These are phyloP conservation scores for Sarcophaga rosellei DNA, from an alignment of 2,888 invertebrate species.

Conservation along the genomic window DNA sequence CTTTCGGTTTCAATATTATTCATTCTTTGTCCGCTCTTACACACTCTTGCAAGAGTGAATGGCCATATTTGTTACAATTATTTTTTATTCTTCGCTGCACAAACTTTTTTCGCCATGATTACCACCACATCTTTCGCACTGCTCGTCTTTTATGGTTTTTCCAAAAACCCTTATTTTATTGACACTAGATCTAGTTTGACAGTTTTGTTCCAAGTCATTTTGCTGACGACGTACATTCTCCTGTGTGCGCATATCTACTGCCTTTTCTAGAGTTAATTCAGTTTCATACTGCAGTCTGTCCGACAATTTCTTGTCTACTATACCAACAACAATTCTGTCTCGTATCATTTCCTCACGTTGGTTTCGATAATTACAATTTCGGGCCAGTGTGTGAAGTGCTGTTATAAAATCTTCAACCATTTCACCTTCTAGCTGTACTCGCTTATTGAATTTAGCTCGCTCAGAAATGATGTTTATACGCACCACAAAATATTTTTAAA, in stretches of 20 bases:
- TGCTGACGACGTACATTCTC: neutral
- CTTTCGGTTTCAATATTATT: slow-evolving; percentile 10
- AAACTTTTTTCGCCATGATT: neutral
- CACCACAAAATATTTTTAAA: slow-evolving; percentile 49
- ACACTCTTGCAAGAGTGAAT: slow-evolving; percentile 30
- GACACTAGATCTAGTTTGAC: neutral
- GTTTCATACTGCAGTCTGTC: slow-evolving; percentile 47
- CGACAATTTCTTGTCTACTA: slow-evolving; percentile 19
- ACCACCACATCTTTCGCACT: slow-evolving; percentile 8
- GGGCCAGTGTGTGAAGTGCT: slow-evolving; percentile 33
- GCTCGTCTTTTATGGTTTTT: neutral
- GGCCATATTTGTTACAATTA: slow-evolving; percentile 24
- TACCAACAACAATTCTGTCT: slow-evolving; percentile 43
- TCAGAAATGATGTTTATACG: slow-evolving; percentile 48
- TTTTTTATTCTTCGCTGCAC: slow-evolving; percentile 1
- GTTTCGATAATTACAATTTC: slow-evolving; percentile 50
- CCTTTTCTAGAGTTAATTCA: slow-evolving; percentile 29
- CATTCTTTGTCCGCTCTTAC: slow-evolving; percentile 14
- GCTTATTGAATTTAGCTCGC: slow-evolving; percentile 44
- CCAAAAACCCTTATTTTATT: neutral
- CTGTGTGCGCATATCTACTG: neutral
- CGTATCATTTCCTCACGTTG: slow-evolving; percentile 49
- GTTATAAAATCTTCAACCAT: slow-evolving; percentile 51
- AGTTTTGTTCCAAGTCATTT: neutral
- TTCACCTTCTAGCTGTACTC: slow-evolving; percentile 11